Evolutionary conservation across 2,888 invertebrate genomes (phyloP), one percentile per base, ranked within the genome.

Genomic region (Pteria penguin): DNA sequence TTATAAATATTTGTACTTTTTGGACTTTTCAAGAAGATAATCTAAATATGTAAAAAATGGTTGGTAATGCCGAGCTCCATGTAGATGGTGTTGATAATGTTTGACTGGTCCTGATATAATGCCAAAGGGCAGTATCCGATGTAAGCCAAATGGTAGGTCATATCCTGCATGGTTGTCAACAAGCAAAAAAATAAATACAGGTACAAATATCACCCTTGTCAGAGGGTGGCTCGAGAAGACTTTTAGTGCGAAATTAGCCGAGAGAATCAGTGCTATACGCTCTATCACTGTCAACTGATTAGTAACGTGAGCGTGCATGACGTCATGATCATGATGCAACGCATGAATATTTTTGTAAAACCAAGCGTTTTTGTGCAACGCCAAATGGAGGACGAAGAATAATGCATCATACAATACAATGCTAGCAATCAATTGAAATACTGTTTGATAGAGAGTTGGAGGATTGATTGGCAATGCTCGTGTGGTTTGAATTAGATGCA

Each of bases 1-100:
- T 24, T 57, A n/a, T 18, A 22, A 57, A 8, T 57, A 27, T 26
- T 27, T 57, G 18, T 57, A 3, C 33, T 74, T 75, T 29, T 72
- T 55, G 1, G 27, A 45, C 33, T 22, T 73, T 24, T 76, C 75
- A 18, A 73, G 8, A 29, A 86, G 32, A 24, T 62, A 55, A 70
- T 90, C 90, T 4, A 90, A 74, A 71, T 90, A 89, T 3, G 86
- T 87, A 52, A 90, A 81, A 69, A 90, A 88, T 2, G 89, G 90
- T 61, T 89, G 88, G 69, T 89, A 90, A 71, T 87, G 66, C 31
- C 86, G 65, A 4, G 74, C 73, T 3, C 89, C 88, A 18, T 86
- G 79, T 26, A 79, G 65, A 78, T 90, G 90, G 68, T 90, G 90
- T 8, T 75, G 78, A 57, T 81, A 85, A 78, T 90, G 90, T 58